These are phyloP conservation scores for Garra rufa DNA, from an alignment of 2,113 vertebrate species.

Conservation along the genomic window DNA sequence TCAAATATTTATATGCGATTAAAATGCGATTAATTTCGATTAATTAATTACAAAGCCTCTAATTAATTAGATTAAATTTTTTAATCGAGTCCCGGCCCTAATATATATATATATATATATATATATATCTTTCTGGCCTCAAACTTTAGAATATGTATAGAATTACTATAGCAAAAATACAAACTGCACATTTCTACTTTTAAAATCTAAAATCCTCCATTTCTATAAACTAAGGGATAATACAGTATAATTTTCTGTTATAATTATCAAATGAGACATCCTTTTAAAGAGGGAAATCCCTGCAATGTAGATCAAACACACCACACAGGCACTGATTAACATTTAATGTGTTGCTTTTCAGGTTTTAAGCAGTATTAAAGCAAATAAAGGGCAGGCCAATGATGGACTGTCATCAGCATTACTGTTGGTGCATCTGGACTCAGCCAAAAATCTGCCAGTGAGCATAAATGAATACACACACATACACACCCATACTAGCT, in stretches of 20 bases:
- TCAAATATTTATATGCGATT: too few species aligned
- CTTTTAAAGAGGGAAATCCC: neutral
- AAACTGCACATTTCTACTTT: neutral
- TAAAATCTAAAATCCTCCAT: neutral
- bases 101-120: too few species aligned
- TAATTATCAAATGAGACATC: neutral
- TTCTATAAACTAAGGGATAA: neutral
- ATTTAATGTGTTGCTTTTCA: constrained; percentile 57
- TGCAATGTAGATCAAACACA: neutral
- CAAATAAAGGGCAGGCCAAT: constrained; percentile 84
- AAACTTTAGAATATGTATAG: too few species aligned
- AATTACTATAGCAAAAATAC: neutral
- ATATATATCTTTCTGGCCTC: too few species aligned
- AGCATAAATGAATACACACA: constrained; percentile 64
- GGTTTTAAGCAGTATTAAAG: constrained; percentile 85
- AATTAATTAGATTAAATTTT: too few species aligned
- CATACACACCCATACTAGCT: neutral
- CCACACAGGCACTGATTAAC: neutral
- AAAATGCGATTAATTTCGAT: too few species aligned
- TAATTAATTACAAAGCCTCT: too few species aligned
- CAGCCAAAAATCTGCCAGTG: constrained; percentile 93
- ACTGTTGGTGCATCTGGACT: constrained; percentile 94
- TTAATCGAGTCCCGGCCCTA: too few species aligned
- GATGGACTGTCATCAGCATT: constrained; percentile 92
- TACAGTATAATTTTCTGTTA: neutral